Base-by-base conservation (phyloP, 1,140 invertebrate genomes). In the Euwallacea similis region DNA sequence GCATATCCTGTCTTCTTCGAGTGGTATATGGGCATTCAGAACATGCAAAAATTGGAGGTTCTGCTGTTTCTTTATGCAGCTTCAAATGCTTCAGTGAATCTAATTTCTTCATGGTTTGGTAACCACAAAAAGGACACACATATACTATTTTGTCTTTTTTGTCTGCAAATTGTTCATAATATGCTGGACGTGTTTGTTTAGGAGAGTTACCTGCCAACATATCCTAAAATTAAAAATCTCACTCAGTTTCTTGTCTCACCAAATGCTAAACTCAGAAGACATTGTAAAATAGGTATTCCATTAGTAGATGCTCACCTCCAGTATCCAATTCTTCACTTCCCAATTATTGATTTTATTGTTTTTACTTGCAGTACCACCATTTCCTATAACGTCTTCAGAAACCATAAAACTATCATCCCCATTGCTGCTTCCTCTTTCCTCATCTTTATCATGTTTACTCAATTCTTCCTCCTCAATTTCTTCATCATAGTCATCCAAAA, bases 1-100 rank as follows among this genome's bases (percentile, higher is more conserved):
- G 72, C 74, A 75, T 75, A 69, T 75, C 74, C 46, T 64, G 69
- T 41, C 72, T 75, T 53, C 74, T 59, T 55, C 69, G 71, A 11
- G 74, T 75, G 42, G 69, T 66, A 61, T 75, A 75, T 0, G 69
- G 42, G 53, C 74, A 75, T 58, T 73, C 66, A 0, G 72, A 62
- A 62, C 74, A 75, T 13, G 62, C 59, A 54, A 72, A 74, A 42
- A 66, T 42, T 15, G 66, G 54, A 7, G 65, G 11, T 55, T 68
- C 56, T 10, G 62, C 67, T 13, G 61, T 44, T 44, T 21, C 33
- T 15, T 15, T 42, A 69, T 75, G 74, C n/a, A n/a, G 50, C 10
- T 43, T 33, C 15, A 73, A 8, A 61, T 75, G 74, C 8, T 43
- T 64, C 13, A 53, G 56, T 42, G 73, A 41, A 33, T 69, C 72